Percentiles rank a stretch among this genome's conserved stretches.
Conservation (phyloP, 2,888 invertebrate genomes). For the Periphyllus acericola region DNA sequence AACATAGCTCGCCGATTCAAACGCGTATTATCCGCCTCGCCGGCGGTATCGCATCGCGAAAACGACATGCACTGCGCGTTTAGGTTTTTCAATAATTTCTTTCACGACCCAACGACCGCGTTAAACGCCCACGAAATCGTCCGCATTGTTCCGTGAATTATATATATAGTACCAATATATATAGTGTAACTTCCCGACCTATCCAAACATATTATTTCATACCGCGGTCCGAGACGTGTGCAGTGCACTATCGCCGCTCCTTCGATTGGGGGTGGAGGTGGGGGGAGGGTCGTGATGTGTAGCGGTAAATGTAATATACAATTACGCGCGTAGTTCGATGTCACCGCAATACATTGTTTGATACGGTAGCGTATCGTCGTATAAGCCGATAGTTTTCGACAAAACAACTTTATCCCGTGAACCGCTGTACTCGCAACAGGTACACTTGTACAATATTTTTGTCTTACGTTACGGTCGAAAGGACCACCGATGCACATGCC, state of each 20-base stretch:
- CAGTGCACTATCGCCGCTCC: too few species aligned
- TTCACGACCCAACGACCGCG: background rate
- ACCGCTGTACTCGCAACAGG: background rate
- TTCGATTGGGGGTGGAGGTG: too few species aligned
- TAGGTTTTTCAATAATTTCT: background rate
- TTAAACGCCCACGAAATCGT: background rate
- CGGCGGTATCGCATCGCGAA: background rate
- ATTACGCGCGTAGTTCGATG: background rate
- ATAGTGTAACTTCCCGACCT: background rate
- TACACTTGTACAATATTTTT: background rate
- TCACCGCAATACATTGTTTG: background rate
- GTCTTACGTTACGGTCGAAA: background rate
- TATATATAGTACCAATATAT: too few species aligned
- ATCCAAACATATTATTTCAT: background rate
- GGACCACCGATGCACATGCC: background rate
- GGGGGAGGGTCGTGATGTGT: background rate
- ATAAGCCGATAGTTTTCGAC: background rate
- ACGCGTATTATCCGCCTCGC: background rate
- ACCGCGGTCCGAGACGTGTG: background rate
- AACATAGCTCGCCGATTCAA: background rate
- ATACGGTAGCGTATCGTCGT: too few species aligned
- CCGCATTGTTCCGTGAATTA: background rate
- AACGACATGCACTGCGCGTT: background rate
- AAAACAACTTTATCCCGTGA: background rate
- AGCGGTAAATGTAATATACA: background rate